A percentile compares a stretch with the other conserved stretches of the same genome.
phyloP scores from a whole-genome alignment of 1,140 invertebrate species.

The Drosophila quadrilineata region DNA sequence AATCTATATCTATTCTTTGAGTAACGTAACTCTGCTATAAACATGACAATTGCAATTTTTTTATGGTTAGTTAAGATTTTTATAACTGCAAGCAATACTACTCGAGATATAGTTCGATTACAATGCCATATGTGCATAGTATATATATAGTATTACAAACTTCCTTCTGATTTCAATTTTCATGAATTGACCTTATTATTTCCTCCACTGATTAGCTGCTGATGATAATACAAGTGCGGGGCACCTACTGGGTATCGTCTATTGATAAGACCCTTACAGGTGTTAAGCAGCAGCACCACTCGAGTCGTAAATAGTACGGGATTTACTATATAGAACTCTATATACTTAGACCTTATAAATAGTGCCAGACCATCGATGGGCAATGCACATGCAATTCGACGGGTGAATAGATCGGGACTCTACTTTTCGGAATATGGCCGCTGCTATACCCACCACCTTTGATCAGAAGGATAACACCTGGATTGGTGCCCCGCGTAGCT shows the following conservation, averaged over 20 bases:
- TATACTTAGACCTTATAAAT: constrained; percentile 48
- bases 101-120: too few species aligned
- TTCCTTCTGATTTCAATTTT: too few species aligned
- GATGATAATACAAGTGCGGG: too few species aligned
- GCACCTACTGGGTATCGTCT: too few species aligned
- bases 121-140: too few species aligned
- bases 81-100: too few species aligned
- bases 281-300: constrained; percentile 50
- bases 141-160: too few species aligned
- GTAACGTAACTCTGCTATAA: background rate
- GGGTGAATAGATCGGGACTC: background rate
- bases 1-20: too few species aligned
- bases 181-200: too few species aligned
- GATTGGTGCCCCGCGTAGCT: constrained; percentile 55
- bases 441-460: constrained; percentile 52
- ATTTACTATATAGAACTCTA: constrained; percentile 26
- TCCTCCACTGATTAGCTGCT: too few species aligned
- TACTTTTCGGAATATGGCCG: constrained; percentile 33
- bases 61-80: constrained; percentile 21
- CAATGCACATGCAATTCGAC: constrained; percentile 14
- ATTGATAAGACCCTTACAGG: constrained; percentile 55
- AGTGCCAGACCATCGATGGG: background rate
- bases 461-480: constrained; percentile 63
- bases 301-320: constrained; percentile 24
- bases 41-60: constrained; percentile 22